Evolutionary conservation across 2,888 invertebrate genomes (phyloP).

Genomic region (Digitonthophagus gazella): DNA sequence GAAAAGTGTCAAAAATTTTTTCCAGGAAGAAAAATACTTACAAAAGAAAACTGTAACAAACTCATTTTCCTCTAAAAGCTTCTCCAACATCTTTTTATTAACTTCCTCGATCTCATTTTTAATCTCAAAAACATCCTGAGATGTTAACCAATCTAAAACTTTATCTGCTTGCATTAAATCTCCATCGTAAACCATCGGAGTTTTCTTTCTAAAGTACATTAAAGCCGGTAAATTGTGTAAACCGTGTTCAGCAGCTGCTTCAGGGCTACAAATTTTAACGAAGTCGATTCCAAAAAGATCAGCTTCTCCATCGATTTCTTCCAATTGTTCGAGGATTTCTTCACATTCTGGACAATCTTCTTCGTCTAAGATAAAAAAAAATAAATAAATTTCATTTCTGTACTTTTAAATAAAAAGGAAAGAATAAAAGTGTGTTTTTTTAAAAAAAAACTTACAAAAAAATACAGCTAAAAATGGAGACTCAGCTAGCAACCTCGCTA

Average conservation of each 20-base stretch:
- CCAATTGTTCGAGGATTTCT: slow-evolving; percentile 85
- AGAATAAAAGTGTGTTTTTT: slow-evolving; percentile 5
- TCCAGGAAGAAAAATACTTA: too few species aligned
- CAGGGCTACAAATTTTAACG: slow-evolving; percentile 82
- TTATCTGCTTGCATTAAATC: slow-evolving; percentile 84
- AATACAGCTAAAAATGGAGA: slow-evolving; percentile 87
- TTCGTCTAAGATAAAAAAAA: slow-evolving; percentile 61
- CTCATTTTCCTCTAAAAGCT: slow-evolving; percentile 90
- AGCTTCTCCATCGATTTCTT: slow-evolving; percentile 93
- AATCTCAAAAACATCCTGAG: slow-evolving; percentile 91
- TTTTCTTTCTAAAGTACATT: slow-evolving; percentile 78
- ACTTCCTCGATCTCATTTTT: slow-evolving; percentile 97
- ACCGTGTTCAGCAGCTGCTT: slow-evolving; percentile 79
- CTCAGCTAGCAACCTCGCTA: slow-evolving; percentile 78
- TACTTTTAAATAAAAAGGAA: slow-evolving; percentile 8
- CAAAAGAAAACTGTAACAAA: slow-evolving; percentile 95
- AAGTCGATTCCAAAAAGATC: slow-evolving; percentile 93
- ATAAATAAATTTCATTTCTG: neutral
- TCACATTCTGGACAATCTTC: slow-evolving; percentile 89
- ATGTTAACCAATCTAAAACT: slow-evolving; percentile 85
- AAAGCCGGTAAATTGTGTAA: slow-evolving; percentile 82
- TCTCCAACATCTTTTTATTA: slow-evolving; percentile 94
- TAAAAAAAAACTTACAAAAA: slow-evolving; percentile 69
- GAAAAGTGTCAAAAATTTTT: too few species aligned
- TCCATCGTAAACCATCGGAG: slow-evolving; percentile 85